Conservation (phyloP, 2,113 vertebrate species). For the Cephalopholis sonnerati region DNA sequence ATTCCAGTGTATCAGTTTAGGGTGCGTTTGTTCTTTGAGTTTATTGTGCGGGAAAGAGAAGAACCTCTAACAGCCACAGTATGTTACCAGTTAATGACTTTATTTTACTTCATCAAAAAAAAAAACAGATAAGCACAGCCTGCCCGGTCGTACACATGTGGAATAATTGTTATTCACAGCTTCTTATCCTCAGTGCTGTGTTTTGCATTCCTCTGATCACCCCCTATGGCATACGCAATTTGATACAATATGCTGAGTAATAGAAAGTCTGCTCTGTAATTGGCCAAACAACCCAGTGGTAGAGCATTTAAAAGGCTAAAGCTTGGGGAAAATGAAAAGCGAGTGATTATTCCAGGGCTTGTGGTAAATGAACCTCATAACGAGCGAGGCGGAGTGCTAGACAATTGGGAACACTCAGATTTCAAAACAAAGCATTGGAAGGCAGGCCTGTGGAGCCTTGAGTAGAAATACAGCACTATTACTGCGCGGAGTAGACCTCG, state of each 20-base stretch:
- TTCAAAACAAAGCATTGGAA: constrained; percentile 51
- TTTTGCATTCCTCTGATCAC: constrained; percentile 65
- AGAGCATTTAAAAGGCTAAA: constrained; percentile 59
- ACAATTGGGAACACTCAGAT: constrained; percentile 56
- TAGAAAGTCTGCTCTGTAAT: constrained; percentile 65
- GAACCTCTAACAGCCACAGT: neutral
- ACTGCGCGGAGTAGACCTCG: constrained; percentile 30
- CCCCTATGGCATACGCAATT: constrained; percentile 59
- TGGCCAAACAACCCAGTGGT: constrained; percentile 64
- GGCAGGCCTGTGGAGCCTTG: constrained; percentile 14
- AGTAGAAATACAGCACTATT: constrained; percentile 10
- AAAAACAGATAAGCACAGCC: neutral
- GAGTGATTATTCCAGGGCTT: constrained; percentile 69
- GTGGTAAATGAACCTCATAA: constrained; percentile 77
- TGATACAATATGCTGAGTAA: constrained; percentile 72
- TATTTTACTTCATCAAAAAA: constrained; percentile 11
- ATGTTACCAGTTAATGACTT: constrained; percentile 61
- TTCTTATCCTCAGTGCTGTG: constrained; percentile 46
- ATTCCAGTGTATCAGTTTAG: constrained; percentile 4
- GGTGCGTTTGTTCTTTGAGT: constrained; percentile 9
- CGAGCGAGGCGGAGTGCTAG: constrained; percentile 60
- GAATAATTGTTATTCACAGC: constrained; percentile 57
- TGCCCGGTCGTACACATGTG: constrained; percentile 11
- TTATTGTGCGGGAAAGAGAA: constrained; percentile 4
- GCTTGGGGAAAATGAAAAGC: constrained; percentile 71